Conservation (phyloP, 64 coral and sea anemone species). For the Orbicella faveolata region DNA sequence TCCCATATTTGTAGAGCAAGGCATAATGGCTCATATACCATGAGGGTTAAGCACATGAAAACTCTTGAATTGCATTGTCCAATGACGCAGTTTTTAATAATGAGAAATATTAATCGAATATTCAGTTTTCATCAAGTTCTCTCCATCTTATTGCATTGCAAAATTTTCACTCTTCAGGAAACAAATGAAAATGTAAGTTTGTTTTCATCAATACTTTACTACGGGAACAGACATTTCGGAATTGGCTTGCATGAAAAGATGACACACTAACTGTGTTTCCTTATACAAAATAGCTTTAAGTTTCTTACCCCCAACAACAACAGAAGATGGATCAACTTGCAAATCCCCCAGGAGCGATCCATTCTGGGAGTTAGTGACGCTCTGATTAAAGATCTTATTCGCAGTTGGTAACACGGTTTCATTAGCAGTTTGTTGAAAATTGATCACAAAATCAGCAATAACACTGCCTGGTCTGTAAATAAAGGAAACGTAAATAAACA, state of each 20-base stretch:
- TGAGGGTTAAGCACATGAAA: too few relatives aligned
- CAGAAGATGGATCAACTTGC: background rate
- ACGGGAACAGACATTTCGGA: too few relatives aligned
- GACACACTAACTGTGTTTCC: too few relatives aligned
- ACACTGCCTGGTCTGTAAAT: conserved; percentile 9
- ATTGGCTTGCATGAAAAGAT: too few relatives aligned
- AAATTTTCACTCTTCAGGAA: background rate
- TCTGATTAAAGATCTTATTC: background rate
- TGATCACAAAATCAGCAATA: background rate
- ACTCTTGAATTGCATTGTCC: too few relatives aligned
- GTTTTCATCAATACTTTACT: too few relatives aligned
- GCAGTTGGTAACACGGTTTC: background rate
- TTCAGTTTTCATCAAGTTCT: too few relatives aligned
- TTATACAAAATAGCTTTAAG: too few relatives aligned
- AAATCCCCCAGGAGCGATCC: background rate
- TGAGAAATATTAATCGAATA: too few relatives aligned
- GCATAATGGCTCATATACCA: too few relatives aligned
- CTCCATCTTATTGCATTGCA: background rate
- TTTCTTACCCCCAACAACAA: background rate
- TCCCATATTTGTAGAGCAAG: too few relatives aligned
- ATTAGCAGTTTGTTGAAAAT: conserved; percentile 4
- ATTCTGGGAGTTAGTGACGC: background rate
- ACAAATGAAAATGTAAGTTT: background rate
- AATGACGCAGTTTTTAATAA: too few relatives aligned
- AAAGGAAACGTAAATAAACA: background rate